Evolutionary conservation across 2,113 vertebrate species (phyloP), one percentile per base, ranked within the genome.

Genomic region (Indri indri): DNA sequence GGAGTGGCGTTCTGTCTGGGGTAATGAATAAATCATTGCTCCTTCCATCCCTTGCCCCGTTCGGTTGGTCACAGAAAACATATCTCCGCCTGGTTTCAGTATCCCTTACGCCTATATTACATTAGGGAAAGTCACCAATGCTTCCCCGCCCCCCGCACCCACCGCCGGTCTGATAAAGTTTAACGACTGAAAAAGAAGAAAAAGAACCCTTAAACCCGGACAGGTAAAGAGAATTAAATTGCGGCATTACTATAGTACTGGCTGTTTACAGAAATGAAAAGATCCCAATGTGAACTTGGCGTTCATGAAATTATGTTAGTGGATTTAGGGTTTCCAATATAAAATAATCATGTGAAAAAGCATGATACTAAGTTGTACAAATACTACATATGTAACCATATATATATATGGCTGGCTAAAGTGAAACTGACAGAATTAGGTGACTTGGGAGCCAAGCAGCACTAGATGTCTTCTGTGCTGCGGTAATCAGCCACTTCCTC

Each of bases 11-110:
- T 76, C 70, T n/a, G 0, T 85, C 59, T 42, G 34, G 47, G 63
- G 61, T 77, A 23, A 77, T 93, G 73, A 91, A 74, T 86, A 97
- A 97, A 90, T 96, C 83, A 52, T 63, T 63, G 79, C 86, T 74
- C 66, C 83, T 81, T 63, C 65, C 68, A 30, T 30, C 66, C 63
- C 88, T n/a, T 40, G 80, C 34, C 50, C n/a, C 1, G 10, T 63
- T 25, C 50, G 74, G 22, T 27, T 66, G 81, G 84, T 16, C 88
- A 32, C 84, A 88, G 79, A 87, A 79, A 91, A 90, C 59, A 57
- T 52, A 61, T 47, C 71, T 84, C 74, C 88, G 80, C 25, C 81
- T 80, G 37, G 45, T 80, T 97, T 96, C 59, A 40, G 2, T 90
- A 66, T 65, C 50, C 52, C 71, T 34, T 86, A 66, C 93, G 14